A percentile compares a stretch with the other conserved stretches of the same genome.
These are phyloP conservation scores for Pammene fasciana DNA, from an alignment of 2,888 invertebrate species.

Conservation along the genomic window DNA sequence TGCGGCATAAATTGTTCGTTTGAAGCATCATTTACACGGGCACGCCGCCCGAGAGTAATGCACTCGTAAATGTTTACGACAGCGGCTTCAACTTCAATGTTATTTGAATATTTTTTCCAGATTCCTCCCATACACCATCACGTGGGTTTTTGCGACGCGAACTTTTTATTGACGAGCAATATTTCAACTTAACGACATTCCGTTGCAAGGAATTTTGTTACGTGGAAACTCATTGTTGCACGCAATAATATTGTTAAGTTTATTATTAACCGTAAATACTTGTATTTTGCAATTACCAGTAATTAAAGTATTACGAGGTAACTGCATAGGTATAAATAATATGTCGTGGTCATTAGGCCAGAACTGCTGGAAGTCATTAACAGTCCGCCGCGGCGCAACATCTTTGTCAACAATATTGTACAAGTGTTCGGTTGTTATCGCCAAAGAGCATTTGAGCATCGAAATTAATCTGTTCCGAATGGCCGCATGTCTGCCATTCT, in stretches of 20 bases:
- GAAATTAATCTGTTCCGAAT: conserved; percentile 66
- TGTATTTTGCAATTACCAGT: conserved; percentile 2
- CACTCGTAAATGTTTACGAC: conserved; percentile 81
- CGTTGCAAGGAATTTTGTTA: conserved; percentile 51
- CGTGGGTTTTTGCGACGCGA: conserved; percentile 56
- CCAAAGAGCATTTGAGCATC: conserved; percentile 43
- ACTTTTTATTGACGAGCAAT: conserved; percentile 64
- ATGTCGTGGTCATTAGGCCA: conserved; percentile 8
- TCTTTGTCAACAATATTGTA: neutral
- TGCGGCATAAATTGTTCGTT: conserved; percentile 47
- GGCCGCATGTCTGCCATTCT: conserved; percentile 67
- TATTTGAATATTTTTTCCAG: conserved; percentile 72
- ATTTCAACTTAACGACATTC: conserved; percentile 65
- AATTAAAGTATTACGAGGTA: conserved; percentile 4
- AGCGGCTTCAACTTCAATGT: conserved; percentile 66
- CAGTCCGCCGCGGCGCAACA: neutral
- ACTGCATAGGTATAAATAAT: conserved; percentile 4
- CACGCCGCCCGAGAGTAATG: conserved; percentile 74
- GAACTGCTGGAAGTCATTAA: conserved; percentile 17
- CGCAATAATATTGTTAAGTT: conserved; percentile 9
- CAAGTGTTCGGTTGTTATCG: conserved; percentile 20
- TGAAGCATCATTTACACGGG: conserved; percentile 66
- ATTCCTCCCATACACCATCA: conserved; percentile 52
- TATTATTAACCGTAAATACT: conserved; percentile 5
- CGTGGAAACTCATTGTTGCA: conserved; percentile 13